A percentile compares a stretch with the other conserved stretches of the same genome.
These are phyloP conservation scores for Melanerpes aurifrons DNA, from an alignment of 2,113 vertebrate species.

Conservation along the genomic window DNA sequence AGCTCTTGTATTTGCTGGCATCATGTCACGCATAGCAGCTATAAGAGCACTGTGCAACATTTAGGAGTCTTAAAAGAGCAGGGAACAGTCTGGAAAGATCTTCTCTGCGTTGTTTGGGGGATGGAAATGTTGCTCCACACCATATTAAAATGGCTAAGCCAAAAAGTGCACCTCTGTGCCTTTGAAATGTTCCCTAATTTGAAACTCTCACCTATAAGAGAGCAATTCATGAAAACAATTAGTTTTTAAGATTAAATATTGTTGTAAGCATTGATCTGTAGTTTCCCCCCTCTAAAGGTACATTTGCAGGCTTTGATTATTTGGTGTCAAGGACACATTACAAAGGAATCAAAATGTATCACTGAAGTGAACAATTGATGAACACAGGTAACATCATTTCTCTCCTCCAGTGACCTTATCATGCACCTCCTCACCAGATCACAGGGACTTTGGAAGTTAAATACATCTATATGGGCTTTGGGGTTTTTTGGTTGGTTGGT, in stretches of 20 bases:
- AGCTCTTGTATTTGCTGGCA: conserved; percentile 64
- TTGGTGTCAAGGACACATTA: neutral
- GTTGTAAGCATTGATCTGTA: neutral
- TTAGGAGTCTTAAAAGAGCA: conserved; percentile 18
- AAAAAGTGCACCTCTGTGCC: neutral
- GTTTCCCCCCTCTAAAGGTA: neutral
- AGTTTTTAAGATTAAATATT: neutral
- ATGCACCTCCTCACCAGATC: neutral
- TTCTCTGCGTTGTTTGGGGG: neutral
- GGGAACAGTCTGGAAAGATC: conserved; percentile 6
- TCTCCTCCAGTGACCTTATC: neutral
- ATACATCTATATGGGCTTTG: neutral
- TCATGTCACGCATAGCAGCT: neutral
- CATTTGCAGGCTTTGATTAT: neutral
- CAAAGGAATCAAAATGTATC: neutral
- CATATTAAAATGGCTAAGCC: neutral
- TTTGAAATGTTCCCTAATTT: neutral
- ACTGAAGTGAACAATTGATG: neutral
- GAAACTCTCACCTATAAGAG: neutral
- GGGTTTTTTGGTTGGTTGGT: too few species aligned
- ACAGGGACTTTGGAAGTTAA: neutral
- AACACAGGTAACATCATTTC: neutral
- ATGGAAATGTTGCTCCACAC: neutral
- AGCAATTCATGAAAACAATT: neutral
- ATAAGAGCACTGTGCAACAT: neutral